These are phyloP conservation scores for Hassar affinis DNA, from an alignment of 2,113 vertebrate genomes.

Conservation along the genomic window DNA sequence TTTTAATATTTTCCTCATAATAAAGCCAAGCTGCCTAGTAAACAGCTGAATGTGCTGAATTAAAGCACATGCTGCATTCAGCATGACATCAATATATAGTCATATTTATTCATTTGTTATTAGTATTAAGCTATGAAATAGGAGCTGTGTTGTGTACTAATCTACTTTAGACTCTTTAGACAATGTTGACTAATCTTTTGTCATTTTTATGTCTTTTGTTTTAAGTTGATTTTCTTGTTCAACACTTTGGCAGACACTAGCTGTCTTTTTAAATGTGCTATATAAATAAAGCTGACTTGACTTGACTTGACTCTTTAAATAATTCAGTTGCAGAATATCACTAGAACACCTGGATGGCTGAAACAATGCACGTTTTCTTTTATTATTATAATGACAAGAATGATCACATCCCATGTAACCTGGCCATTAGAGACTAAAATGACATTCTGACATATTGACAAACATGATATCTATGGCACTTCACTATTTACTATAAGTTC, in stretches of 20 bases:
- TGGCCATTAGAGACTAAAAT: not conserved
- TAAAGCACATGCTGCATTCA: not conserved
- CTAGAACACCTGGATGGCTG: not conserved
- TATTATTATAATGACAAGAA: not conserved
- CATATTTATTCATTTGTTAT: not conserved
- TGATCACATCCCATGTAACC: not conserved
- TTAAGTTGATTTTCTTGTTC: too few species aligned
- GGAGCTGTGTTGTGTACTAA: not conserved
- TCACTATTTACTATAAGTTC: not conserved
- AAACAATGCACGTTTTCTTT: not conserved
- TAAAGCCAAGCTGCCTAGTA: conserved; percentile 1
- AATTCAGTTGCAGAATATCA: not conserved
- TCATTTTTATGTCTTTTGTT: too few species aligned
- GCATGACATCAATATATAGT: not conserved
- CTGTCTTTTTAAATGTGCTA: too few species aligned
- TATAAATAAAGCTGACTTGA: too few species aligned
- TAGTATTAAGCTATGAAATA: not conserved
- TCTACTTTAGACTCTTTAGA: not conserved
- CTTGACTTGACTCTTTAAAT: too few species aligned
- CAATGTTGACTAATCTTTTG: too few species aligned
- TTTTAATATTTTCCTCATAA: not conserved
- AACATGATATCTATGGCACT: not conserved
- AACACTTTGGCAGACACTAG: too few species aligned
- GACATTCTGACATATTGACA: not conserved
- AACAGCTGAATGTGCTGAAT: not conserved